Evolutionary conservation across 2,113 vertebrate species (phyloP).

Genomic region (Leptobrachium ailaonicum): DNA sequence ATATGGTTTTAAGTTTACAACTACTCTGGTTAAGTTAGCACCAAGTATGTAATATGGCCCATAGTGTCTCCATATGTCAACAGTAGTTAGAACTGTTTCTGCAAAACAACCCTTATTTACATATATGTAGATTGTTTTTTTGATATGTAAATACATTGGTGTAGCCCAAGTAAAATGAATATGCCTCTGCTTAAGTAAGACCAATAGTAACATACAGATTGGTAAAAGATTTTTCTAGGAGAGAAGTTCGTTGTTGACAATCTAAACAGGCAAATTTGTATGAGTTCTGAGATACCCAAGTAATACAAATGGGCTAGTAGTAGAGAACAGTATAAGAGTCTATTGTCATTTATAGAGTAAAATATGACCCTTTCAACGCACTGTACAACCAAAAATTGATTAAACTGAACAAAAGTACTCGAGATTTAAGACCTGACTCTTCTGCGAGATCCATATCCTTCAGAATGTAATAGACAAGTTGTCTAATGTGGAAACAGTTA

Average conservation of each 20-base stretch:
- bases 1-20: too few species aligned
- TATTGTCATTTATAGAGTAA: constrained; percentile 38
- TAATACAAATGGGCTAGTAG: constrained; percentile 31
- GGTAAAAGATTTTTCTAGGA: constrained; percentile 12
- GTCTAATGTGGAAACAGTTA: constrained; percentile 1
- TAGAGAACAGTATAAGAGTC: constrained; percentile 17
- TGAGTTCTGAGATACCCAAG: constrained; percentile 29
- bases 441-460: constrained; percentile 21
- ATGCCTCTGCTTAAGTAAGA: not conserved
- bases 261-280: not conserved
- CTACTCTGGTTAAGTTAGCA: too few species aligned
- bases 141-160: too few species aligned
- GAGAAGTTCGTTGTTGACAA: constrained; percentile 23
- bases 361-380: constrained; percentile 46
- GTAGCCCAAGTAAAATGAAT: too few species aligned
- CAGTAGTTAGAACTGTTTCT: too few species aligned
- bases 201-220: constrained; percentile 14
- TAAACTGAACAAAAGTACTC: constrained; percentile 44
- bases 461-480: constrained; percentile 12
- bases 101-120: too few species aligned
- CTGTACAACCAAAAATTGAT: constrained; percentile 45
- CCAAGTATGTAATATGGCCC: too few species aligned
- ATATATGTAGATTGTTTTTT: too few species aligned
- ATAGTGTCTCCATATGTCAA: too few species aligned
- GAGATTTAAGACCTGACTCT: constrained; percentile 28